Evolutionary conservation across 1,140 invertebrate species (phyloP), one percentile per base, ranked within the genome.

Genomic region (Aricia agestis): DNA sequence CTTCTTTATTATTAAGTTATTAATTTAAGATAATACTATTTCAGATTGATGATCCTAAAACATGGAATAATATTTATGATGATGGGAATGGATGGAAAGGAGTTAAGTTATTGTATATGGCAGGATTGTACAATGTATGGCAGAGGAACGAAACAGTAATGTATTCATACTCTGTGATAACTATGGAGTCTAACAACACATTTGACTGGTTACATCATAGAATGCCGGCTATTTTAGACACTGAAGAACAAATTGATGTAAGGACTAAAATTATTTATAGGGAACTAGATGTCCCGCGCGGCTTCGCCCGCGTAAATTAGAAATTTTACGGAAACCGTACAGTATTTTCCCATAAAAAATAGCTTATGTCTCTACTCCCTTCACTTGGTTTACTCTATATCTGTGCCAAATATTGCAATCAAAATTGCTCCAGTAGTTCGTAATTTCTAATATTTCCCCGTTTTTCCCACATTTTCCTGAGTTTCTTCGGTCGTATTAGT

Each of bases 121-220:
- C 97, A 66, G 97, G 95, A 1, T 81, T 98, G 1, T 98, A 96
- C 88, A 94, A 95, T 85, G 85, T 92, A 6, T 96, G 95, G 94
- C 93, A 93, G 79, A 91, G 93, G 77, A 84, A 87, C n/a, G 86
- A 92, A 76, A 93, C 92, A 58, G 89, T 92, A 31, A 92, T 96
- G 61, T 96, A 95, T 77, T 95, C 95, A 75, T 97, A 96, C 84
- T 94, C 95, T 52, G 89, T 97, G 6, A 94, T 97, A 57, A 98
- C 97, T 41, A 95, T 95, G 90, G 94, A 95, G 66, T 94, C 96
- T 2, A 95, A 95, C 70, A 81, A 93, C 25, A 93, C 94, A 13
- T 86, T 97, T 65, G 93, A 93, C 41, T 95, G 94, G 94, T 88
- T 97, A 65, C 96, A 98, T 92, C 93, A 97, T 79, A 93, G 97